Base-by-base conservation (phyloP, 2,113 vertebrate genomes). In the Pao palembangensis region DNA sequence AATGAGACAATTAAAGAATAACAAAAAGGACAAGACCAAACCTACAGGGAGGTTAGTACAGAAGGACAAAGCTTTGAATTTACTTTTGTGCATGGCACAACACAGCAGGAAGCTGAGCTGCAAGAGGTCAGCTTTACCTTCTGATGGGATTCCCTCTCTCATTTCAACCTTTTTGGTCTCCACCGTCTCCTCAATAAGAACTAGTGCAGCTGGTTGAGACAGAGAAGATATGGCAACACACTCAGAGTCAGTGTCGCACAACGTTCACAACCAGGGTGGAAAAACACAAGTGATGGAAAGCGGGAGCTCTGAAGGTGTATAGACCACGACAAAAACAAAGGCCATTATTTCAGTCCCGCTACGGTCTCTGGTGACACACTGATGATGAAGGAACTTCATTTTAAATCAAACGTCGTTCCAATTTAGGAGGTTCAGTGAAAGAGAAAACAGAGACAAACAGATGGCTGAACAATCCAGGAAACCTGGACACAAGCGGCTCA, bases 101-200 rank as follows among this genome's bases (percentile, higher is more conserved):
- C 34, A 11, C 4, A 12, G 59, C 23, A 52, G 19, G 7, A 43
- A 5, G 4, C 42, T 16, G 31, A 72, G 64, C 64, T 50, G 61
- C 55, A 48, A 31, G 31, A 65, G 41, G 53, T 47, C 2, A 43
- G 10, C 0, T 0, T 4, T 90, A 92, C 91, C 90, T 92, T 80
- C 85, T 0, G 11, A 44, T 46, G 83, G 81, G 7, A 80, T 46
- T 58, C 67, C 85, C 71, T 94, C 90, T 88, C 90, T 93, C 87
- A 85, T 88, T 69, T 85, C 89, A 51, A 94, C 82, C 17, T 88
- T 88, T 63, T 63, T 90, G 72, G 88, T 90, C 87, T 91, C 90
- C 48, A 95, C 64, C 41, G 87, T 87, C 83, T 98, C 93, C 64
- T 93, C 88, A 21, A 92, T 44, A 3, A 84, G 69, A 55, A 88